A percentile compares a stretch with the other conserved stretches of the same genome.
These are phyloP conservation scores for Erithacus rubecula DNA, from an alignment of 2,797 vertebrate species.

Conservation along the genomic window DNA sequence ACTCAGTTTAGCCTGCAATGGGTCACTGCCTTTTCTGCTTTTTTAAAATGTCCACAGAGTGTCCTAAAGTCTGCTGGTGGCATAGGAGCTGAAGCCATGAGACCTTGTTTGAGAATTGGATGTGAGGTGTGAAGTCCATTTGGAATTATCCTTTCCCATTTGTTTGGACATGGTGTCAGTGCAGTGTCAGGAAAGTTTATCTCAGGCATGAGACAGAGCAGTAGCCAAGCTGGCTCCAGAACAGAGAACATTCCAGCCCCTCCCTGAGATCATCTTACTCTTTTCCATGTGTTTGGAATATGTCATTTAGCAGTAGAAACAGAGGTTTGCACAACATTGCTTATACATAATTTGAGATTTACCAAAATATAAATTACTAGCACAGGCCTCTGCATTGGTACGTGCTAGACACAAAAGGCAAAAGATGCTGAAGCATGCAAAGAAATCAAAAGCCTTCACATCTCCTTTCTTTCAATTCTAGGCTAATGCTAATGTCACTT, in stretches of 20 bases:
- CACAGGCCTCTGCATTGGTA: background rate
- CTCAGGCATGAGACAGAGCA: background rate
- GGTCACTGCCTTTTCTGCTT: background rate
- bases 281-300: background rate
- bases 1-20: background rate
- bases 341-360: background rate
- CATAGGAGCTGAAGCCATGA: background rate
- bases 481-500: slow-evolving; percentile 91
- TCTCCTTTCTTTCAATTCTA: slow-evolving; percentile 56
- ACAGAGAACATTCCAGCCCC: background rate
- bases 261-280: background rate
- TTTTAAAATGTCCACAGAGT: background rate
- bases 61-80: background rate
- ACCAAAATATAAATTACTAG: background rate
- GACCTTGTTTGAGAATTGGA: background rate
- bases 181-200: background rate
- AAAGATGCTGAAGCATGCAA: background rate
- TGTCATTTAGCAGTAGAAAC: background rate
- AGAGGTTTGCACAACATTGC: background rate
- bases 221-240: background rate
- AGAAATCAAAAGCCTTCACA: background rate
- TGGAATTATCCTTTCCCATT: background rate
- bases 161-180: background rate
- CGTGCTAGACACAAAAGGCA: background rate
- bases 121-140: background rate